Base-by-base conservation (phyloP, 2,888 invertebrate species). In the Monopis laevigella region DNA sequence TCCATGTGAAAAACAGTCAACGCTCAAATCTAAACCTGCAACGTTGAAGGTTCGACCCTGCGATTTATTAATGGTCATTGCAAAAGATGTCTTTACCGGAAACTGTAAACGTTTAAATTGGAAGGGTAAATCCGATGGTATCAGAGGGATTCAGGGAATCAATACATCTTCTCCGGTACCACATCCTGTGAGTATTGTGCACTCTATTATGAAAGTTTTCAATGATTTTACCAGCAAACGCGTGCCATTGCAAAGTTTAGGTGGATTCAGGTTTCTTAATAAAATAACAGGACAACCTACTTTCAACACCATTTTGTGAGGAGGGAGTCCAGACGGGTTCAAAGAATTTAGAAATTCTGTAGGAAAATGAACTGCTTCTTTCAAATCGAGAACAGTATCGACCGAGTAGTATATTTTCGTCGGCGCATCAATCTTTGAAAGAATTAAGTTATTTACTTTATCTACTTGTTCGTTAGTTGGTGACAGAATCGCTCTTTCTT, bases 221-320 rank as follows among this genome's bases (percentile, higher is more conserved):
- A 52, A 32, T 41, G 40, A 49, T 44, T 42, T 50, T 14, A 50
- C 38, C 41, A 45, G 47, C 44, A 49, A 46, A 43, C 47, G 48
- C 10, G 51, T 53, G 12, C 53, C 44, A 34, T 42, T 44, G 32
- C 41, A 44, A 18, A 44, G 29, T 27, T 19, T 47, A 45, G 46
- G 50, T 47, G 46, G 45, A 43, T 51, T 51, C 42, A 51, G 21
- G 30, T 54, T 51, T 45, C 52, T 38, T 42, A 55, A 55, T 57
- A 57, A 53, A 44, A 55, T 60, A 12, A 56, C 48, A 48, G 49
- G 46, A 3, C 51, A 49, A 44, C 55, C 53, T 47, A 54, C 50
- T 44, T 55, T 56, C 21, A 56, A 48, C 16, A 36, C 43, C 47
- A 58, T 50, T 52, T 53, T 52, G 48, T 56, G 51, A 42, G 47